These are phyloP conservation scores for Scleropages formosus DNA, from an alignment of 2,797 vertebrate genomes.

Conservation along the genomic window DNA sequence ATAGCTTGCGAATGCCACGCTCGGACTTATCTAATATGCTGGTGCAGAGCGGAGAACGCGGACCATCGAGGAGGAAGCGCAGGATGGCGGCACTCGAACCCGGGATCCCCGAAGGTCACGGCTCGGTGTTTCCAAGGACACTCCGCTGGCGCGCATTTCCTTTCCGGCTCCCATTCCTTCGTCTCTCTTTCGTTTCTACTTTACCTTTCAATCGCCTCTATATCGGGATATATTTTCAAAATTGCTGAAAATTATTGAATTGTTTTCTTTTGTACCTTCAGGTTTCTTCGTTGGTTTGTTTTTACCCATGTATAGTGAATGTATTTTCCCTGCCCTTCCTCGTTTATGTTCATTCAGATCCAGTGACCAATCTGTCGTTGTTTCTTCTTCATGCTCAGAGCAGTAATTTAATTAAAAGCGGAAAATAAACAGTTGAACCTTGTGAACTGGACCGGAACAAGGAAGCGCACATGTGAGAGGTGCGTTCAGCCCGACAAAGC, in stretches of 20 bases:
- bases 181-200: neutral
- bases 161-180: constrained; percentile 2
- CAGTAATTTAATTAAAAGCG: constrained; percentile 50
- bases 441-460: neutral
- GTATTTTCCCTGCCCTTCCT: constrained; percentile 47
- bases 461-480: too few relatives aligned
- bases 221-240: constrained; percentile 41
- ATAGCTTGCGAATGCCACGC: constrained; percentile 7
- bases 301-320: constrained; percentile 57
- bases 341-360: constrained; percentile 4
- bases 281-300: constrained; percentile 38
- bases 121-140: neutral
- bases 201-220: constrained; percentile 55
- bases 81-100: neutral
- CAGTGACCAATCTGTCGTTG: constrained; percentile 43
- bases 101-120: neutral
- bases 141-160: neutral
- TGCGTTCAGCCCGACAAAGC: too few relatives aligned
- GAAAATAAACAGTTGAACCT: constrained; percentile 27
- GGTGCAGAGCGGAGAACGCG: constrained; percentile 6
- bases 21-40: neutral
- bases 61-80: neutral
- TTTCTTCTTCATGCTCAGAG: constrained; percentile 34
- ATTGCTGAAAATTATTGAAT: constrained; percentile 38
- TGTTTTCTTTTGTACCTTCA: constrained; percentile 33